Conservation (phyloP, 1,140 invertebrate genomes). For the Drosophila bipectinata region DNA sequence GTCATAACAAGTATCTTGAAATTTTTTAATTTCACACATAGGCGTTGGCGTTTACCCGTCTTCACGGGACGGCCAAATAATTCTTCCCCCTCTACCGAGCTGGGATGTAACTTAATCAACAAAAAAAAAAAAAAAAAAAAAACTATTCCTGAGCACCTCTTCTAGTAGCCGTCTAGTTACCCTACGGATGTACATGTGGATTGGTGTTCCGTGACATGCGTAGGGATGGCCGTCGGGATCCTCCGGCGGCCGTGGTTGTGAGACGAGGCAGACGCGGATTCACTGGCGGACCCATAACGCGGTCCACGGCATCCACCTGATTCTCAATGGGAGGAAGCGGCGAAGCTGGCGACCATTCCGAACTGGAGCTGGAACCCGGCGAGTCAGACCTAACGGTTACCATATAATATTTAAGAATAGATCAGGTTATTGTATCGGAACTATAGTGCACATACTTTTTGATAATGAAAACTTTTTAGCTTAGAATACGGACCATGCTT, state of each 20-base stretch:
- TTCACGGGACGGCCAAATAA: too few species aligned
- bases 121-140: too few species aligned
- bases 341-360: slow-evolving; percentile 82
- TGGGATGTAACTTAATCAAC: too few species aligned
- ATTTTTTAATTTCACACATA: too few species aligned
- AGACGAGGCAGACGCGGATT: slow-evolving; percentile 76
- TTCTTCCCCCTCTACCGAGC: too few species aligned
- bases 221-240: slow-evolving; percentile 52
- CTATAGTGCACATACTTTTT: too few species aligned
- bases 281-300: slow-evolving; percentile 79
- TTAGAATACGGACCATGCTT: slow-evolving; percentile 65
- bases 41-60: too few species aligned
- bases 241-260: slow-evolving; percentile 13
- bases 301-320: slow-evolving; percentile 65
- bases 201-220: slow-evolving; percentile 58
- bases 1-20: too few species aligned
- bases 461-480: neutral
- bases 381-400: slow-evolving; percentile 68
- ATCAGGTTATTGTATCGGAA: too few species aligned
- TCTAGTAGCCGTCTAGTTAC: neutral
- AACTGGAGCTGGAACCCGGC: slow-evolving; percentile 81
- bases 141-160: slow-evolving; percentile 70
- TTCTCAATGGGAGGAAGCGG: slow-evolving; percentile 74
- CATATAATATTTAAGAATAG: neutral
- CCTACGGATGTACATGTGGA: slow-evolving; percentile 40